A percentile compares a stretch with the other conserved stretches of the same genome.
phyloP scores from a whole-genome alignment of 1,140 invertebrate species.

The Nasonia giraulti region DNA sequence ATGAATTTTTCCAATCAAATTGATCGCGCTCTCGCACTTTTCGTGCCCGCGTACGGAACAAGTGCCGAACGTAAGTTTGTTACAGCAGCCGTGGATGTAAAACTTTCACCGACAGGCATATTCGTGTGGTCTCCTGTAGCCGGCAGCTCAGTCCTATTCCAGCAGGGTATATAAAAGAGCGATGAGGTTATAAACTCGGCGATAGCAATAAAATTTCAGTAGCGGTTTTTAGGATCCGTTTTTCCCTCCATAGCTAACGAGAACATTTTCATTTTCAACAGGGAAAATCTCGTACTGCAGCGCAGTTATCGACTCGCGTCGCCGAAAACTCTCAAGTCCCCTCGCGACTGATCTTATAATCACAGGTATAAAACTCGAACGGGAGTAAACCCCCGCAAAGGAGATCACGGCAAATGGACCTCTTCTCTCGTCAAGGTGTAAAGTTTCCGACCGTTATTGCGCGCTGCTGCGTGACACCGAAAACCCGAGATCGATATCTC shows the following conservation, averaged over 20 bases:
- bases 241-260: background rate
- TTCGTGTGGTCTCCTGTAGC: background rate
- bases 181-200: conserved; percentile 1
- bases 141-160: background rate
- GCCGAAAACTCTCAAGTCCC: background rate
- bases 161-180: background rate
- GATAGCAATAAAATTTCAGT: background rate
- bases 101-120: background rate
- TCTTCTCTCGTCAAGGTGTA: background rate
- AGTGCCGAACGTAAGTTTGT: too few species aligned
- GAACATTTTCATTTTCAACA: background rate
- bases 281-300: background rate
- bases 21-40: too few species aligned
- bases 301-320: background rate
- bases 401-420: background rate
- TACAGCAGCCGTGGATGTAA: too few species aligned
- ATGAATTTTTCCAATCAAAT: too few species aligned
- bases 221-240: background rate
- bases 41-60: too few species aligned
- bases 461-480: too few species aligned
- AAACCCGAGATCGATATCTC: too few species aligned
- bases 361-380: conserved; percentile 22
- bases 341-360: background rate
- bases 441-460: conserved; percentile 2
- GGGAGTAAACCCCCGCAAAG: background rate